Percentiles rank a stretch among this genome's conserved stretches.
Evolutionary conservation across 1,140 invertebrate species (phyloP).

Genomic region (Paramacrobiotus metropolitanus): DNA sequence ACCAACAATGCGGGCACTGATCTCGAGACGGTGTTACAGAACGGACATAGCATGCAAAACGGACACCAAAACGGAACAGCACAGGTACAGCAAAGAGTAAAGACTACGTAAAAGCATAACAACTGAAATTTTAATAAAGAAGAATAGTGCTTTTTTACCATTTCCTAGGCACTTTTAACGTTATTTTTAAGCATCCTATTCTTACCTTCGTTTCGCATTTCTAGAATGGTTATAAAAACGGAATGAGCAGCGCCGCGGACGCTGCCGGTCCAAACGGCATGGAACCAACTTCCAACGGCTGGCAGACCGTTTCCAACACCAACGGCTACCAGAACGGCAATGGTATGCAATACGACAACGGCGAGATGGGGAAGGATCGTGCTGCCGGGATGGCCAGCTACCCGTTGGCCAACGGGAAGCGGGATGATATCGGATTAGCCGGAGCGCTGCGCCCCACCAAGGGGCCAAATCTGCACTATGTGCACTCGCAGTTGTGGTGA

Average conservation of each 20-base stretch:
- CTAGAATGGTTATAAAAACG: too few relatives aligned
- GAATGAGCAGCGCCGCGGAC: too few relatives aligned
- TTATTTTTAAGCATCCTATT: too few relatives aligned
- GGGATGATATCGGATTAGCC: background rate
- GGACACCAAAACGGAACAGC: background rate
- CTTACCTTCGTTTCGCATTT: too few relatives aligned
- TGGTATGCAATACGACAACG: background rate
- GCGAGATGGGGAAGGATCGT: background rate
- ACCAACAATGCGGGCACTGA: conserved; percentile 13
- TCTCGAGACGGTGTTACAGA: background rate
- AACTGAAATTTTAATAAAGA: background rate
- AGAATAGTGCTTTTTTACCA: too few relatives aligned
- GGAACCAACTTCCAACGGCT: background rate
- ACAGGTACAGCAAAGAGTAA: background rate
- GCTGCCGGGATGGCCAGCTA: background rate
- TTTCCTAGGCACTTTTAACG: background rate
- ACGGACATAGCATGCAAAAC: background rate
- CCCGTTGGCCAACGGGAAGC: background rate
- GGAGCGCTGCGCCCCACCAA: background rate
- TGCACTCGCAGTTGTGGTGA: background rate
- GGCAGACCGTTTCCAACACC: too few relatives aligned
- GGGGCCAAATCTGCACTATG: background rate
- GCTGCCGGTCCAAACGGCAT: background rate
- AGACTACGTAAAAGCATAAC: background rate
- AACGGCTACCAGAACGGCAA: too few relatives aligned